Percentiles rank a stretch among this genome's conserved stretches.
phyloP scores from a whole-genome alignment of 2,797 vertebrate genomes.

The Synaphobranchus kaupii region DNA sequence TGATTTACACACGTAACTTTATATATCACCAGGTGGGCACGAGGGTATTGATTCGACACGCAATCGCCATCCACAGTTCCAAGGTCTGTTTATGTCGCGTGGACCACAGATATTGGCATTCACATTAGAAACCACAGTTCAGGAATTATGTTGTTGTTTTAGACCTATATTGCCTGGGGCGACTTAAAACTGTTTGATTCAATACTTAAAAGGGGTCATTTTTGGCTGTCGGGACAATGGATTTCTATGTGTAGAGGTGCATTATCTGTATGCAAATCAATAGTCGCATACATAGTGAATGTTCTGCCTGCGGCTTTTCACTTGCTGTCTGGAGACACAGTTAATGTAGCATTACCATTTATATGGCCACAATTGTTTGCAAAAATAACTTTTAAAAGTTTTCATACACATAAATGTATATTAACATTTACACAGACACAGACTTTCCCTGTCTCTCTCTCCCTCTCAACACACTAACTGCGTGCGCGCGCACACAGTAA shows the following conservation, averaged over 20 bases:
- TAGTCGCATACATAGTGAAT: conserved; percentile 44
- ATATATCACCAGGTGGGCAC: background rate
- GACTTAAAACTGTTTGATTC: conserved; percentile 51
- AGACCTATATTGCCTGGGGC: conserved; percentile 36
- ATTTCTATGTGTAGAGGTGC: conserved; percentile 54
- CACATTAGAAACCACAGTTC: conserved; percentile 16
- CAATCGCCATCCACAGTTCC: background rate
- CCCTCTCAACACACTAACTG: background rate
- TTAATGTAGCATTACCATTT: conserved; percentile 9
- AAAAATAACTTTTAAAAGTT: conserved; percentile 3
- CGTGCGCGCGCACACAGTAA: too few relatives aligned
- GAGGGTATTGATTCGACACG: background rate
- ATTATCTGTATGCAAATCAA: conserved; percentile 67
- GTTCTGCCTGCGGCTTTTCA: conserved; percentile 34
- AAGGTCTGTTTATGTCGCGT: conserved; percentile 6
- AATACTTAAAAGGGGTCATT: conserved; percentile 57
- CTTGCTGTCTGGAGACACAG: background rate
- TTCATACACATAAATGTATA: background rate
- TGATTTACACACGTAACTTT: background rate
- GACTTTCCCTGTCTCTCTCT: background rate
- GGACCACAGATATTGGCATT: background rate
- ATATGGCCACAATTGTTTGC: background rate
- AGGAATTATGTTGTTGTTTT: conserved; percentile 10
- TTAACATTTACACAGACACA: background rate
- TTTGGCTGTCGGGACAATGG: conserved; percentile 44